These are phyloP conservation scores for Metacarcinus magister DNA, from an alignment of 2,888 invertebrate genomes.

Conservation along the genomic window DNA sequence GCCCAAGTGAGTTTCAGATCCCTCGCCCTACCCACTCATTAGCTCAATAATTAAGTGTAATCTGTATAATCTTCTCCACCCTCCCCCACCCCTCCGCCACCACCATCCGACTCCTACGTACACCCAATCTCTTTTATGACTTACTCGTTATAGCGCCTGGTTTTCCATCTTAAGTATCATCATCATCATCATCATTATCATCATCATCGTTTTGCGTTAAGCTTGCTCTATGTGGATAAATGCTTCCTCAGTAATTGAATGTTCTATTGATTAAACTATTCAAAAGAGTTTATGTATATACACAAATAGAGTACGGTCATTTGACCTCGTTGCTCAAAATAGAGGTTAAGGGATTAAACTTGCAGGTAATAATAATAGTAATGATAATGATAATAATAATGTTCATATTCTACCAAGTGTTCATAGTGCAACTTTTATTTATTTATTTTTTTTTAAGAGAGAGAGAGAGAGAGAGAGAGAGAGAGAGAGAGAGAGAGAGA, in stretches of 20 bases:
- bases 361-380: too few species aligned
- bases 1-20: neutral
- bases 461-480: neutral
- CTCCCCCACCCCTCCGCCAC: neutral
- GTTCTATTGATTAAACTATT: too few species aligned
- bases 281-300: too few species aligned
- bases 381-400: neutral
- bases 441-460: too few species aligned
- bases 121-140: neutral
- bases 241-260: neutral
- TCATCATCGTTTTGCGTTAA: neutral
- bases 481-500: constrained; percentile 30
- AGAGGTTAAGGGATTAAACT: neutral
- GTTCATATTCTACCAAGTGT: too few species aligned
- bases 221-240: too few species aligned
- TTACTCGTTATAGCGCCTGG: neutral
- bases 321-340: neutral
- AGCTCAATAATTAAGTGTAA: neutral
- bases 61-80: neutral
- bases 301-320: neutral
- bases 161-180: neutral
- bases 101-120: neutral
- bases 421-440: too few species aligned
- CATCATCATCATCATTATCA: neutral
- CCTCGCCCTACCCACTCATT: neutral